Conservation (phyloP, 2,888 invertebrate species). For the Danaus chrysippus region DNA sequence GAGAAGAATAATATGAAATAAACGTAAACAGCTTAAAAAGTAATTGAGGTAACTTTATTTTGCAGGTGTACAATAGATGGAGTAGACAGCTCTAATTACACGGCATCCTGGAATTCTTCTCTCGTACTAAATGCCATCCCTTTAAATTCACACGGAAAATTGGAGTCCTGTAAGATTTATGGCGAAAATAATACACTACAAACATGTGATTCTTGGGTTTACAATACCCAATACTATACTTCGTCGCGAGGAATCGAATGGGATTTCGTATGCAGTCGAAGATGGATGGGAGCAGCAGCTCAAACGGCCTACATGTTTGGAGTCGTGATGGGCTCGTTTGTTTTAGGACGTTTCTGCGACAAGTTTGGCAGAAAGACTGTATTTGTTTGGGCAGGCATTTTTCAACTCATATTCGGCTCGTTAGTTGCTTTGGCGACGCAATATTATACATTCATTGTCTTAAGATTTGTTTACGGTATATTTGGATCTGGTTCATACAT, state of each 20-base stretch:
- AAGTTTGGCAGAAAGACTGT: constrained; percentile 88
- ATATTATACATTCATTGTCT: constrained; percentile 83
- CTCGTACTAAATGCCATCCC: constrained; percentile 79
- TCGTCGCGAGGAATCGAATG: constrained; percentile 89
- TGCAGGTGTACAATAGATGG: constrained; percentile 80
- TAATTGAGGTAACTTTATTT: constrained; percentile 38
- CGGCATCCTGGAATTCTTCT: constrained; percentile 77
- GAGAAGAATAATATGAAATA: too few relatives aligned
- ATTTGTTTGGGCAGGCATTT: constrained; percentile 86
- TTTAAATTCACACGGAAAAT: constrained; percentile 70
- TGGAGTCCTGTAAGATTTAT: constrained; percentile 82
- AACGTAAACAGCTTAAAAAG: neutral
- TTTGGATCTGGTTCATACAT: constrained; percentile 90
- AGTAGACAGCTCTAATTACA: constrained; percentile 74
- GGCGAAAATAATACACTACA: constrained; percentile 57
- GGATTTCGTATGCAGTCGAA: constrained; percentile 87
- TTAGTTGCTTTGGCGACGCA: constrained; percentile 88
- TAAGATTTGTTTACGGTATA: constrained; percentile 87
- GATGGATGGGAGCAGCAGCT: constrained; percentile 90
- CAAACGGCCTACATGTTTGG: constrained; percentile 91
- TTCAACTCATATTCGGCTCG: constrained; percentile 84
- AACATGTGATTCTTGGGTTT: constrained; percentile 81
- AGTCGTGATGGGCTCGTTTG: constrained; percentile 88
- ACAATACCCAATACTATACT: constrained; percentile 85
- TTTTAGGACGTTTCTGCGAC: constrained; percentile 88